phyloP scores from a whole-genome alignment of 2,113 vertebrate genomes.

The Cettia cetti region DNA sequence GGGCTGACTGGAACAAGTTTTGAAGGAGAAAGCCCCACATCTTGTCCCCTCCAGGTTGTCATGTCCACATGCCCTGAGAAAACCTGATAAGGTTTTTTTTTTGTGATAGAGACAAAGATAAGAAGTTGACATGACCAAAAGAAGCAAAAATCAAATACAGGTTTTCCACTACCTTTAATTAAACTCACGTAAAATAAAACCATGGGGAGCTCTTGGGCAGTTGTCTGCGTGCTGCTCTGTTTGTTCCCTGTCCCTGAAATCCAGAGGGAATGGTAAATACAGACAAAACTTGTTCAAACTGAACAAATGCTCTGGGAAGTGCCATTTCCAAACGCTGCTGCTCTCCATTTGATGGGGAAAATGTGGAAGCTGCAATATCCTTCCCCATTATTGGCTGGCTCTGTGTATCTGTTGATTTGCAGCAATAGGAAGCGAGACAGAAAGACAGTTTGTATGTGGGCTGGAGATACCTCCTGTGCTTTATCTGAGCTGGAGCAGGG shows the following conservation, averaged over 20 bases:
- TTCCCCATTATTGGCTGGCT: background rate
- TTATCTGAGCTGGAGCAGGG: background rate
- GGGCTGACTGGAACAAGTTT: background rate
- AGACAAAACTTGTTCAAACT: background rate
- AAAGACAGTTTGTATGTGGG: background rate
- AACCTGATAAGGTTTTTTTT: background rate
- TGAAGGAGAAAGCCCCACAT: background rate
- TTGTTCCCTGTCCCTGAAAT: background rate
- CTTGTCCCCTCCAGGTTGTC: background rate
- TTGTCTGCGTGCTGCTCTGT: accelerated
- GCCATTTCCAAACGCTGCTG: background rate
- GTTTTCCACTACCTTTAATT: background rate
- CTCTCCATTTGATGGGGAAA: background rate
- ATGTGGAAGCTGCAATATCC: background rate
- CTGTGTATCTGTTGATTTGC: background rate
- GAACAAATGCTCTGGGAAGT: background rate
- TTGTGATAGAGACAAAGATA: background rate
- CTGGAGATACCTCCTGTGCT: background rate
- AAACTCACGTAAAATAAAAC: background rate
- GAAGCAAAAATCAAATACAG: background rate
- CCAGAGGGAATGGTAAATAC: background rate
- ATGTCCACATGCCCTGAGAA: accelerated
- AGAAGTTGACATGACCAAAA: background rate
- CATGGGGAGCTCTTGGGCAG: background rate
- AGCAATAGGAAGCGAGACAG: constrained; percentile 7